phyloP scores from a whole-genome alignment of 2,888 invertebrate species.

The Coleophora deauratella region DNA sequence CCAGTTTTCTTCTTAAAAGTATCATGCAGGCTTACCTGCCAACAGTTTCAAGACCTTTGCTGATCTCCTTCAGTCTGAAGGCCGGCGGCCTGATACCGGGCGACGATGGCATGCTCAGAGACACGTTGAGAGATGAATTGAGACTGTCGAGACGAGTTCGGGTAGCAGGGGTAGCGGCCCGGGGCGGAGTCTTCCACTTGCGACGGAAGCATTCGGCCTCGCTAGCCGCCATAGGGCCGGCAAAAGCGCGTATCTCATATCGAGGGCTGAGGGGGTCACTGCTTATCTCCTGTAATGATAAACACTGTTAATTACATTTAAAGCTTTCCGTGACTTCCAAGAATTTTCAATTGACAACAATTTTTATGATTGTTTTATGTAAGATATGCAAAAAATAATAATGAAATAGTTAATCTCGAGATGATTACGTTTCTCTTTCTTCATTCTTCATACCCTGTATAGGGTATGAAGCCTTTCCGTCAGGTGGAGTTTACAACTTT shows the following conservation, averaged over 20 bases:
- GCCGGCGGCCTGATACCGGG: constrained; percentile 16
- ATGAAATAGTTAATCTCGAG: no score
- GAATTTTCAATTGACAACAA: no score
- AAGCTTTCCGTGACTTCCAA: no score
- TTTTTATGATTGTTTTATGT: no score
- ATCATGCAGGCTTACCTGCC: constrained; percentile 71
- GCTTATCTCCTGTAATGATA: constrained; percentile 70
- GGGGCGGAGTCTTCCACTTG: constrained; percentile 89
- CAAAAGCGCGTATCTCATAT: constrained; percentile 87
- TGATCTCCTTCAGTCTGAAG: constrained; percentile 80
- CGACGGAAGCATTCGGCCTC: constrained; percentile 82
- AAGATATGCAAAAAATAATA: no score
- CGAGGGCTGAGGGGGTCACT: constrained; percentile 79
- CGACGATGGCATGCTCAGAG: no score
- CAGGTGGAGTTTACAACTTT: no score
- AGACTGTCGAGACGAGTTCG: no score
- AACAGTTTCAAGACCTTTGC: constrained; percentile 91
- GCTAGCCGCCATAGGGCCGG: constrained; percentile 90
- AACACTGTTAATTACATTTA: no score
- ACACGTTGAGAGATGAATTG: no score
- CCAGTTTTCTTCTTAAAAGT: not conserved
- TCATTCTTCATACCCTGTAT: no score
- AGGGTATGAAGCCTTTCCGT: no score
- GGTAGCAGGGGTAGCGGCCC: constrained; percentile 26
- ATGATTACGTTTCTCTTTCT: not conserved